Evolutionary conservation across 2,113 vertebrate genomes (phyloP).

Genomic region (Gallinago paraguaiae): DNA sequence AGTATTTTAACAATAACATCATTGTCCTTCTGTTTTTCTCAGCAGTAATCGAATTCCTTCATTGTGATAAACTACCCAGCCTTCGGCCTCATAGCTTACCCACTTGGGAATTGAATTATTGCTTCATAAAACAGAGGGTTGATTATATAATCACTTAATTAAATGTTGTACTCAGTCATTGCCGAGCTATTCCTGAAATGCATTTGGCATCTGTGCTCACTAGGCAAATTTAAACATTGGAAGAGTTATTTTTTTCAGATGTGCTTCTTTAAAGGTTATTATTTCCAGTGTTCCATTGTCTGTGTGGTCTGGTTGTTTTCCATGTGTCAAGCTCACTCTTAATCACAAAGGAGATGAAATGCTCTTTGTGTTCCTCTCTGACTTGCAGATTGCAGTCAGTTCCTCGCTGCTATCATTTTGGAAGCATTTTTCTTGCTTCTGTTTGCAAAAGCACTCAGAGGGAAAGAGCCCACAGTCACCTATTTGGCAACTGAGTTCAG

Average conservation of each 20-base stretch:
- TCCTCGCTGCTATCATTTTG: background rate
- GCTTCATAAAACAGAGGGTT: slow-evolving; percentile 66
- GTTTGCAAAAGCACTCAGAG: background rate
- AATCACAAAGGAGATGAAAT: slow-evolving; percentile 46
- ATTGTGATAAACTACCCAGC: slow-evolving; percentile 58
- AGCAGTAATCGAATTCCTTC: slow-evolving; percentile 56
- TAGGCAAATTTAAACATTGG: slow-evolving; percentile 18
- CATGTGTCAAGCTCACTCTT: slow-evolving; percentile 30
- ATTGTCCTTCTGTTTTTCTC: slow-evolving; percentile 51
- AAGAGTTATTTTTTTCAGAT: slow-evolving; percentile 42
- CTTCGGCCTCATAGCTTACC: slow-evolving; percentile 49
- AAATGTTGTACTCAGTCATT: slow-evolving; percentile 70
- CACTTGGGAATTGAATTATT: slow-evolving; percentile 69
- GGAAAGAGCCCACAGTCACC: background rate
- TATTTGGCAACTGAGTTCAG: background rate
- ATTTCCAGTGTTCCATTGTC: slow-evolving; percentile 48
- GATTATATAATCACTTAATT: slow-evolving; percentile 76
- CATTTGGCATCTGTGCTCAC: slow-evolving; percentile 43
- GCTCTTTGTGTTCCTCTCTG: slow-evolving; percentile 44
- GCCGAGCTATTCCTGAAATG: slow-evolving; percentile 62
- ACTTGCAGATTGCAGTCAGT: slow-evolving; percentile 31
- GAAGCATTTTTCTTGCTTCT: background rate
- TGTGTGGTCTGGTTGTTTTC: slow-evolving; percentile 52
- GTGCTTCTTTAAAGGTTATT: slow-evolving; percentile 52
- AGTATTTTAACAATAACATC: slow-evolving; percentile 51